Evolutionary conservation across 2,888 invertebrate species (phyloP).

Genomic region (Callosobruchus maculatus): DNA sequence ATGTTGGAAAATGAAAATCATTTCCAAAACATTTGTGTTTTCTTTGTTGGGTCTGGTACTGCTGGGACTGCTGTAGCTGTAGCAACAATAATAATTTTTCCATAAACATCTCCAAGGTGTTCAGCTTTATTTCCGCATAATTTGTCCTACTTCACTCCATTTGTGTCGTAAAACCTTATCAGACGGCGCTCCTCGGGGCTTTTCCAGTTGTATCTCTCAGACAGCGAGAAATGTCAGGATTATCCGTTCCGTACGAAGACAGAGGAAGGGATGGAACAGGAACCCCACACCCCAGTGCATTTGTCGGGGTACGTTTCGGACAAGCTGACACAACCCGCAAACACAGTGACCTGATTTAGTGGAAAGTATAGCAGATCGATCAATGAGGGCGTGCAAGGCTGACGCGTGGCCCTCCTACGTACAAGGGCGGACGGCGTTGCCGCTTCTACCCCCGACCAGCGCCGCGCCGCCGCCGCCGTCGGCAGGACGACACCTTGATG

Average conservation of each 20-base stretch:
- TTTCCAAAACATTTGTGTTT: too few relatives aligned
- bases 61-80: too few relatives aligned
- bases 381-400: slow-evolving; percentile 48
- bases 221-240: too few relatives aligned
- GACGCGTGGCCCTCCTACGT: slow-evolving; percentile 49
- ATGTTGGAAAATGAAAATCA: too few relatives aligned
- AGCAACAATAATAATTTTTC: too few relatives aligned
- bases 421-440: slow-evolving; percentile 36
- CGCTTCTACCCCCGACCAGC: not conserved
- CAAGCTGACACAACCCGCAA: slow-evolving; percentile 47
- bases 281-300: not conserved
- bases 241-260: not conserved
- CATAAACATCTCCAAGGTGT: too few relatives aligned
- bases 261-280: not conserved
- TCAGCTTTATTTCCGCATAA: too few relatives aligned
- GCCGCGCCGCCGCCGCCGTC: too few relatives aligned
- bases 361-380: slow-evolving; percentile 45
- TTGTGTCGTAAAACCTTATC: not conserved
- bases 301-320: slow-evolving; percentile 20
- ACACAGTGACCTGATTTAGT: slow-evolving; percentile 50
- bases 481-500: not conserved
- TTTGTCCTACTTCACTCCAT: too few relatives aligned
- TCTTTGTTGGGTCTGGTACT: too few relatives aligned
- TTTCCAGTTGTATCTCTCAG: not conserved
- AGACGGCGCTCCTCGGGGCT: not conserved